Evolutionary conservation across 2,113 vertebrate species (phyloP).

Genomic region (Sinosuthora webbiana): DNA sequence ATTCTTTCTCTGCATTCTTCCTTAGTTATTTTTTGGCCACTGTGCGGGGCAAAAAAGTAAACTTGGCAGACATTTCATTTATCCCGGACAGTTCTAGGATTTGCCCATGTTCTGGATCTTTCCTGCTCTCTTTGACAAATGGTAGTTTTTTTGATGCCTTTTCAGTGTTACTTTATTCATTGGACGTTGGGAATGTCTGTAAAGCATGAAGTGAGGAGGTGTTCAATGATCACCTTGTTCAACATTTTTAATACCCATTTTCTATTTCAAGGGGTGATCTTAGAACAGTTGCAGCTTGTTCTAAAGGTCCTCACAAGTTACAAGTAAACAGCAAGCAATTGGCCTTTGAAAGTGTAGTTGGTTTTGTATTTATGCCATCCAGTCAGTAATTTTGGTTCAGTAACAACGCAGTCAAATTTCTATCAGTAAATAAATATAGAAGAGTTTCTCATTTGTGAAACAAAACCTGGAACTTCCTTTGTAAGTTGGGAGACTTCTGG

Average conservation of each 20-base stretch:
- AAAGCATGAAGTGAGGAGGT: not conserved
- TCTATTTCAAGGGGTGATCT: not conserved
- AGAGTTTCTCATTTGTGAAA: not conserved
- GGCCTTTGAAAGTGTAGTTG: not conserved
- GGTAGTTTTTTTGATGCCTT: not conserved
- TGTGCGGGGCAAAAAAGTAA: not conserved
- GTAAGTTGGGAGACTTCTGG: not conserved
- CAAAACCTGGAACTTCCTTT: not conserved
- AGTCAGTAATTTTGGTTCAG: not conserved
- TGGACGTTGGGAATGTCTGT: not conserved
- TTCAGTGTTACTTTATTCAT: not conserved
- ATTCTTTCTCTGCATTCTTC: not conserved
- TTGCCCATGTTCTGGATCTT: not conserved
- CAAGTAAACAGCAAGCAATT: not conserved
- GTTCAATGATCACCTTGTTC: not conserved
- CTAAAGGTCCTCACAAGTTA: not conserved
- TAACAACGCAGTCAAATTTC: not conserved
- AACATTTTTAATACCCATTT: not conserved
- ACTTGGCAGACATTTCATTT: not conserved
- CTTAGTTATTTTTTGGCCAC: not conserved
- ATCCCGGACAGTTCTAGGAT: not conserved
- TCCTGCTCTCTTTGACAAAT: not conserved
- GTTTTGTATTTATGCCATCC: not conserved
- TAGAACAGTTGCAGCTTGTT: not conserved
- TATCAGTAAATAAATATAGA: not conserved